Base-by-base conservation (phyloP, 1,140 invertebrate species). In the Lordiphosa collinella region DNA sequence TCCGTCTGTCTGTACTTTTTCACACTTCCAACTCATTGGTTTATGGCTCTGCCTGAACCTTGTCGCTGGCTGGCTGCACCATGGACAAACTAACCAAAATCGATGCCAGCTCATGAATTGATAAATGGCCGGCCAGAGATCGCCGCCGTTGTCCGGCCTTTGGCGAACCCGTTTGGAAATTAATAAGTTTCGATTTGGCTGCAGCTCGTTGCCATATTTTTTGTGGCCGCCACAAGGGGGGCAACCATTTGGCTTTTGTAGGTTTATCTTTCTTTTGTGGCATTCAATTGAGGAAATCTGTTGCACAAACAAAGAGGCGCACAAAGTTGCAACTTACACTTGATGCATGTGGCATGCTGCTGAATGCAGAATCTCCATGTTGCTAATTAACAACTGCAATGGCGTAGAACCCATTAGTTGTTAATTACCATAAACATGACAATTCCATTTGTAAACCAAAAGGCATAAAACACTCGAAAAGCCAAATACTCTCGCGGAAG, bases 401-500 rank as follows among this genome's bases (percentile, higher is more conserved):
- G 55, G 75, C 68, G 82, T 68, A 86, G 80, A 86, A 86, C 71
- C 75, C 80, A 86, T 86, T 86, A 75, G 59, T 59, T 69, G 46
- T 68, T 82, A 86, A 86, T 86, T 86, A 86, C 75, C 80, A 86
- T 86, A 76, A 86, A 86, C 82, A 76, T 66, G 69, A 86, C 67
- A 86, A 73, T 82, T 65, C 51, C 64, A 69, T 69, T 51, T 44
- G 55, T 37, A 58, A 73, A 65, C 59, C 67, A 49, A 50, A 35
- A 18, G 16, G 35, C 14, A 41, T 34, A 34, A 1, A 7, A 25
- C 22, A 25, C 22, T 25, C 22, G 22, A 25, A 25, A 12, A 31
- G 5, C 7, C 38, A 64, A 64, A 62, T 49, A 59, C 32, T 52
- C 25, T 35, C 3, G 34, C 16, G n/a, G n/a, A n/a, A n/a, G n/a